phyloP scores from a whole-genome alignment of 1,140 invertebrate genomes.

The Leptoteleia sp. region DNA sequence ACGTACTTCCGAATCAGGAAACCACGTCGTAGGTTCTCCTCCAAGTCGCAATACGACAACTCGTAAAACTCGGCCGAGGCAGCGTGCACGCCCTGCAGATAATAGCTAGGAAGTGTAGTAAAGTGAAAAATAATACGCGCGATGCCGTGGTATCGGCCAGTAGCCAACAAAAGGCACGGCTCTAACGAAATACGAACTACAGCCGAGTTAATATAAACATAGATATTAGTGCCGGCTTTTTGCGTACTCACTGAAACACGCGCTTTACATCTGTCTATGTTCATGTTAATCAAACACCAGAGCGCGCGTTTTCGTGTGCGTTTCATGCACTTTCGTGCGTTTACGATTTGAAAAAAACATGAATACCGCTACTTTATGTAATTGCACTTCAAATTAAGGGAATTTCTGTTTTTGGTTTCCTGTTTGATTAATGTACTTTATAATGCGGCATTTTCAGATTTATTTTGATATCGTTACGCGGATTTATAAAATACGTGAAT shows the following conservation, averaged over 20 bases:
- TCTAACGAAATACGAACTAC: slow-evolving; percentile 3
- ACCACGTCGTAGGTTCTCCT: slow-evolving; percentile 62
- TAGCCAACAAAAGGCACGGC: slow-evolving; percentile 14
- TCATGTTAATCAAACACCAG: slow-evolving; percentile 3
- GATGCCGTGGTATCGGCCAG: slow-evolving; percentile 18
- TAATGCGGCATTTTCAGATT: too few species aligned
- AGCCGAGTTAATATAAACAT: slow-evolving; percentile 18
- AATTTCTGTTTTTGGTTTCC: too few species aligned
- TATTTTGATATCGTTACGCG: too few species aligned
- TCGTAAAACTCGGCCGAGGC: slow-evolving; percentile 54
- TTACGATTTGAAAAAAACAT: not conserved
- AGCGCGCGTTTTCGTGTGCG: not conserved
- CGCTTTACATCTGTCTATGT: not conserved
- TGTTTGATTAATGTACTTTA: too few species aligned
- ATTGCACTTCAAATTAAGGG: too few species aligned
- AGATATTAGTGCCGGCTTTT: slow-evolving; percentile 21
- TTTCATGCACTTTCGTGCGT: not conserved
- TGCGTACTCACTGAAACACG: slow-evolving; percentile 1
- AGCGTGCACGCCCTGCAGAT: slow-evolving; percentile 50
- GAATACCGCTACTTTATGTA: too few species aligned
- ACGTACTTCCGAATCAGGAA: slow-evolving; percentile 60
- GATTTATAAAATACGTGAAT: too few species aligned
- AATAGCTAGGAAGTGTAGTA: slow-evolving; percentile 46
- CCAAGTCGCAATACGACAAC: slow-evolving; percentile 57
- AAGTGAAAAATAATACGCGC: slow-evolving; percentile 54